phyloP scores from a whole-genome alignment of 1,140 invertebrate species.

The Calosoma granatense region DNA sequence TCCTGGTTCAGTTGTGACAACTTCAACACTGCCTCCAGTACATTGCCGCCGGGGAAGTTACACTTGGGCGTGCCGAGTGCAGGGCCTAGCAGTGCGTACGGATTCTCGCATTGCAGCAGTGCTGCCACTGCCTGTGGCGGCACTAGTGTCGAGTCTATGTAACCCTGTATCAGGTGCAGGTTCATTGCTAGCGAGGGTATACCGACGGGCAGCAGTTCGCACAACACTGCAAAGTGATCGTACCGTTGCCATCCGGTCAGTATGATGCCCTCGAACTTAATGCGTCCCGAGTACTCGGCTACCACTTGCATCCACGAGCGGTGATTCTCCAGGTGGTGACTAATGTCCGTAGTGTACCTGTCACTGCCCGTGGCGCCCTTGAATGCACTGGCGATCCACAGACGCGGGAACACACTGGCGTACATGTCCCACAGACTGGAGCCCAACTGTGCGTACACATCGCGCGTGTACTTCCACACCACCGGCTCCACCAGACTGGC shows the following conservation, averaged over 20 bases:
- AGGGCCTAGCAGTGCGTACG: constrained; percentile 4
- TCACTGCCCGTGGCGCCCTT: constrained; percentile 82
- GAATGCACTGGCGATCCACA: constrained; percentile 91
- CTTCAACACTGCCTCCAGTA: constrained; percentile 35
- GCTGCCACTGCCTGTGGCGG: constrained; percentile 25
- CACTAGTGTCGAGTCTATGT: constrained; percentile 38
- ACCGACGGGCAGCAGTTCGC: constrained; percentile 78
- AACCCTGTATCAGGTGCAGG: not conserved
- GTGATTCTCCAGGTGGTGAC: constrained; percentile 60
- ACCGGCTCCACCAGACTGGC: constrained; percentile 71
- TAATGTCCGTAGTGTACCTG: constrained; percentile 55
- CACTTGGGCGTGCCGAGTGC: not conserved
- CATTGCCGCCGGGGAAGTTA: constrained; percentile 45
- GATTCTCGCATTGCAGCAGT: not conserved
- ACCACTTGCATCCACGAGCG: constrained; percentile 57
- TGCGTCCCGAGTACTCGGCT: constrained; percentile 40
- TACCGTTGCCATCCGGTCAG: constrained; percentile 77
- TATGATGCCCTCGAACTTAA: constrained; percentile 50
- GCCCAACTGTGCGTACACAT: constrained; percentile 34
- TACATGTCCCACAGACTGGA: constrained; percentile 68
- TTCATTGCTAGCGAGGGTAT: constrained; percentile 61
- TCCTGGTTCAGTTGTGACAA: constrained; percentile 32
- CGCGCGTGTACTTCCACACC: constrained; percentile 68
- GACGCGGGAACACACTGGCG: constrained; percentile 64
- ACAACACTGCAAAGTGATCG: constrained; percentile 87